Base-by-base conservation (phyloP, 2,888 invertebrate genomes). In the Amphipoea lucens region DNA sequence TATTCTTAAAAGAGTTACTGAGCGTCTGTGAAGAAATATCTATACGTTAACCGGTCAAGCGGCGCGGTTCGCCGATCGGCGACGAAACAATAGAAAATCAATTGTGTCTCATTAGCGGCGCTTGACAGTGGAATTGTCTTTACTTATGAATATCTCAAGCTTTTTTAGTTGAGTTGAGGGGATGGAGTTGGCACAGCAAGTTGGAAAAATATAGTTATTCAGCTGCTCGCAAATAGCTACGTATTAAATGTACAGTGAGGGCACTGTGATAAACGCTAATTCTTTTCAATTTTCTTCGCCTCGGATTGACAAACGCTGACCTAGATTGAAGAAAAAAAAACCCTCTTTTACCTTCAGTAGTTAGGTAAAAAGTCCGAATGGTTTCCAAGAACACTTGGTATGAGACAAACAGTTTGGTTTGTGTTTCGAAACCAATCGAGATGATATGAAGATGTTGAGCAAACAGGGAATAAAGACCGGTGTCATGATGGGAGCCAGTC, bases 351-450 rank as follows among this genome's bases (percentile, higher is more conserved):
- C 60, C 23, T 76, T 40, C 29, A 70, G 63, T 57, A 84, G 78
- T 78, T 69, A 54, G 67, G 77, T 76, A 80, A 79, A 77, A 71
- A 36, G 36, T 48, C 14, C 62, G 23, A 11, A 81, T 70, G 12
- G 54, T 77, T 89, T 86, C 90, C 23, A 9, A 79, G 90, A 89
- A 88, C 80, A 77, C 66, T 89, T 79, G 73, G 78, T 20, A 6
- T 42, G 68, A 45, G 66, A 76, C 84, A 86, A 89, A 90, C 79
- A 84, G 76, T 90, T 90, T 85, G 88, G 78, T 87, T 85, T 89
- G 82, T 89, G 83, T 88, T 87, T 88, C 77, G 84, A 85, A 88
- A 88, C 82, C 79, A 81, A 74, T 84, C 67, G 79, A 89, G 88
- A 54, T 81, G 79, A 82, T 82, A 81, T 85, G 78, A 83, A 88